These are phyloP conservation scores for Pseudoips prasinana DNA, from an alignment of 2,888 invertebrate genomes.

Conservation along the genomic window DNA sequence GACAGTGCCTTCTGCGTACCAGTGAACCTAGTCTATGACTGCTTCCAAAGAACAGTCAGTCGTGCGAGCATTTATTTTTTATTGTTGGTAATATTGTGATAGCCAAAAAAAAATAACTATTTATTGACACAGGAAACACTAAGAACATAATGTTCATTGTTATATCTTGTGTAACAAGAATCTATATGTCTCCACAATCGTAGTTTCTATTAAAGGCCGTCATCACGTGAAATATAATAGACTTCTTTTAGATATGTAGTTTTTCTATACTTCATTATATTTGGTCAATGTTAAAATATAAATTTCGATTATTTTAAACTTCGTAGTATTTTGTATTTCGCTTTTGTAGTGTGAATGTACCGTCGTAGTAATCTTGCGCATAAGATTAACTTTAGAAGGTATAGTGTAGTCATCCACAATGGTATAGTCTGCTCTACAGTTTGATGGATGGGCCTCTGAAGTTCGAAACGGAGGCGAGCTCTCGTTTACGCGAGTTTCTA, in stretches of 20 bases:
- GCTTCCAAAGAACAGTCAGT: slow-evolving; percentile 57
- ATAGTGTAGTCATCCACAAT: slow-evolving; percentile 41
- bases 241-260: slow-evolving; percentile 32
- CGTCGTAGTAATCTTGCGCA: slow-evolving; percentile 69
- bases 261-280: slow-evolving; percentile 27
- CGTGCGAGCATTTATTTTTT: slow-evolving; percentile 79
- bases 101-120: slow-evolving; percentile 47
- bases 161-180: slow-evolving; percentile 56
- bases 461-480: too few species aligned
- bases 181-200: slow-evolving; percentile 29
- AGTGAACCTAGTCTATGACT: slow-evolving; percentile 76
- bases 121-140: slow-evolving; percentile 51
- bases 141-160: slow-evolving; percentile 37
- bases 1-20: slow-evolving; percentile 74
- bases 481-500: too few species aligned
- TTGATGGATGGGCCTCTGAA: too few species aligned
- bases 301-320: slow-evolving; percentile 25
- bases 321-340: slow-evolving; percentile 36
- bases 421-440: slow-evolving; percentile 21
- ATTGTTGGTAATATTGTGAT: slow-evolving; percentile 67
- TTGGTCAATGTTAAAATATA: slow-evolving; percentile 26
- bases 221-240: slow-evolving; percentile 32
- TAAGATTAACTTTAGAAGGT: slow-evolving; percentile 75
- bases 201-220: slow-evolving; percentile 32
- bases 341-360: slow-evolving; percentile 54